phyloP scores from a whole-genome alignment of 1,140 invertebrate species.

The Helicorthomorpha holstii region DNA sequence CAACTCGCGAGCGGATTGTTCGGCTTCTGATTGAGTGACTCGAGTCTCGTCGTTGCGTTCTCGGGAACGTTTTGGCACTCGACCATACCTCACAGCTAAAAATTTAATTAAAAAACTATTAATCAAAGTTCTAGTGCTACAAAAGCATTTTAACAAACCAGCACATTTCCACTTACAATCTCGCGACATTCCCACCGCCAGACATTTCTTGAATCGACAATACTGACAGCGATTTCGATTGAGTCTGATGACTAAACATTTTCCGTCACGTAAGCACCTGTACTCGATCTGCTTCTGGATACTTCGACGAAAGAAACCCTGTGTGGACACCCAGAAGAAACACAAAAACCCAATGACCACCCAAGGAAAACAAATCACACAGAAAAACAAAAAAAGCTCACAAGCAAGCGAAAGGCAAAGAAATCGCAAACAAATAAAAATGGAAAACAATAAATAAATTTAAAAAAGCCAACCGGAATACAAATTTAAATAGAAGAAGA shows the following conservation, averaged over 20 bases:
- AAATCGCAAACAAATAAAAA: too few species aligned
- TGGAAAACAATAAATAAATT: too few species aligned
- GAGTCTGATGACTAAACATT: constrained; percentile 87
- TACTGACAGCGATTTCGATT: constrained; percentile 96
- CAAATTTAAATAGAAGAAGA: too few species aligned
- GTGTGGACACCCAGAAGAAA: constrained; percentile 12
- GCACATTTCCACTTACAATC: constrained; percentile 60
- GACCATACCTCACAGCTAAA: constrained; percentile 82
- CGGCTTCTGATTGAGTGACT: constrained; percentile 15
- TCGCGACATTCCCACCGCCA: constrained; percentile 92
- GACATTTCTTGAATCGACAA: constrained; percentile 95
- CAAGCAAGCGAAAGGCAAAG: too few species aligned
- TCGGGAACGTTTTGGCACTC: constrained; percentile 81
- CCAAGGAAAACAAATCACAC: background rate
- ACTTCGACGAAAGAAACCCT: constrained; percentile 55
- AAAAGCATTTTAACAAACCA: background rate
- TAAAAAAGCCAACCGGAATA: too few species aligned
- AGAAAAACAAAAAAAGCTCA: background rate
- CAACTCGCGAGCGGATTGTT: constrained; percentile 16
- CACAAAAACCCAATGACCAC: background rate
- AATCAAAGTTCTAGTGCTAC: background rate
- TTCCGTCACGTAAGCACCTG: constrained; percentile 85
- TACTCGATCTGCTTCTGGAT: constrained; percentile 99
- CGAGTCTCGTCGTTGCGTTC: constrained; percentile 44
- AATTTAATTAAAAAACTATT: background rate